phyloP scores from a whole-genome alignment of 2,797 vertebrate species.

The Oryzias dopingdopingensis region DNA sequence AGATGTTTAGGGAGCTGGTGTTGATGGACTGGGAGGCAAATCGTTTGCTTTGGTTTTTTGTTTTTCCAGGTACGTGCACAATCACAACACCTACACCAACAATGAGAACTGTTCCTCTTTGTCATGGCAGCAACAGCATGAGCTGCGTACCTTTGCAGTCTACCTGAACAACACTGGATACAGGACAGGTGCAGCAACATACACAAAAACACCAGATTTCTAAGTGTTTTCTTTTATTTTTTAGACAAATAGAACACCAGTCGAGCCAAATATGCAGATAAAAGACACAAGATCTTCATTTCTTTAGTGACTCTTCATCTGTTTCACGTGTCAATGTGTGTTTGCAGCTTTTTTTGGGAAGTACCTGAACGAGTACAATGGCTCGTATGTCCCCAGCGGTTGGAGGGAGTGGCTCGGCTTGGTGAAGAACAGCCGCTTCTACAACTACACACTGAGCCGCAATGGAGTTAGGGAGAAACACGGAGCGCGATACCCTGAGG shows the following conservation, averaged over 20 bases:
- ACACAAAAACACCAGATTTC: neutral
- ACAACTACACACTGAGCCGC: conserved; percentile 94
- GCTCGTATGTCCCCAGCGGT: conserved; percentile 88
- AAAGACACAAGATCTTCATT: no score
- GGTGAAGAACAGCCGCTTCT: conserved; percentile 96
- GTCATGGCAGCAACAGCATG: conserved; percentile 94
- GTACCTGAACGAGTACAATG: conserved; percentile 88
- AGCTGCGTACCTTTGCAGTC: conserved; percentile 87
- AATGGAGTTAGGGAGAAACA: conserved; percentile 93
- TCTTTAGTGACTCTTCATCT: neutral
- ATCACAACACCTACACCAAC: conserved; percentile 98
- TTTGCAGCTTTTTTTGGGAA: conserved; percentile 85
- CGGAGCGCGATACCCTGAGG: conserved; percentile 88
- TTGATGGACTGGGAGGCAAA: neutral
- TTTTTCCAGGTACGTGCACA: conserved; percentile 91
- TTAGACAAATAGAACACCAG: neutral
- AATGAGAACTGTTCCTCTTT: conserved; percentile 96
- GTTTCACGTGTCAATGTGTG: neutral
- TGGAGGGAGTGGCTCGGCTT: conserved; percentile 96
- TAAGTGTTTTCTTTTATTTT: no score
- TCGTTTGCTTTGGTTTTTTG: neutral
- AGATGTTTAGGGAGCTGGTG: no score
- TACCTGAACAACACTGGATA: conserved; percentile 95
- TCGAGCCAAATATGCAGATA: no score
- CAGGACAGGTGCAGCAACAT: conserved; percentile 82